phyloP scores from a whole-genome alignment of 1,140 invertebrate genomes.

The Paralvinella palmiformis region DNA sequence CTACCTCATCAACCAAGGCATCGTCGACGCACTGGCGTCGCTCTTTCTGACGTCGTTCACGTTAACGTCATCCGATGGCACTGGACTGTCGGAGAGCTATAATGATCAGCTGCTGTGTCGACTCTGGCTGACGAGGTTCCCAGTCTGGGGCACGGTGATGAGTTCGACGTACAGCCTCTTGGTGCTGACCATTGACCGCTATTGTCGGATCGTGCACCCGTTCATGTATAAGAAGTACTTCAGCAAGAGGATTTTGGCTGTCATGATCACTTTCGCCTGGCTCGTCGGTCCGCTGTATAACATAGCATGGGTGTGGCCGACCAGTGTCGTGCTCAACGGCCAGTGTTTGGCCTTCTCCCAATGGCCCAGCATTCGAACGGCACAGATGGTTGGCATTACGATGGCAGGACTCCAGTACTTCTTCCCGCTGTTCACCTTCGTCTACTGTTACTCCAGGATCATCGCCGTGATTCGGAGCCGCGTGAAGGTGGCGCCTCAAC shows the following conservation, averaged over 20 bases:
- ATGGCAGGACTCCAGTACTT: not conserved
- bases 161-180: conserved; percentile 9
- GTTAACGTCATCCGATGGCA: no score
- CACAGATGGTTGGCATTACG: not conserved
- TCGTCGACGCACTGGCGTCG: no score
- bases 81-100: not conserved
- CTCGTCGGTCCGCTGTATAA: not conserved
- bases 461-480: no score
- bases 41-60: no score
- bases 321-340: not conserved
- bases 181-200: conserved; percentile 4
- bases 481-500: no score
- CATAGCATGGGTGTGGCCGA: not conserved
- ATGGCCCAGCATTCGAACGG: not conserved
- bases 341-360: not conserved
- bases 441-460: conserved; percentile 1
- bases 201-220: no score
- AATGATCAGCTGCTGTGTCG: conserved; percentile 2
- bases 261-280: not conserved
- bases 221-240: no score
- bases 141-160: conserved; percentile 3
- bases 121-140: conserved; percentile 6
- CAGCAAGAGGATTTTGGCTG: not conserved
- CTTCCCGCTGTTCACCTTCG: not conserved
- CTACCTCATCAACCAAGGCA: no score